Base-by-base conservation (phyloP, 1,140 invertebrate species). In the Apis dorsata region DNA sequence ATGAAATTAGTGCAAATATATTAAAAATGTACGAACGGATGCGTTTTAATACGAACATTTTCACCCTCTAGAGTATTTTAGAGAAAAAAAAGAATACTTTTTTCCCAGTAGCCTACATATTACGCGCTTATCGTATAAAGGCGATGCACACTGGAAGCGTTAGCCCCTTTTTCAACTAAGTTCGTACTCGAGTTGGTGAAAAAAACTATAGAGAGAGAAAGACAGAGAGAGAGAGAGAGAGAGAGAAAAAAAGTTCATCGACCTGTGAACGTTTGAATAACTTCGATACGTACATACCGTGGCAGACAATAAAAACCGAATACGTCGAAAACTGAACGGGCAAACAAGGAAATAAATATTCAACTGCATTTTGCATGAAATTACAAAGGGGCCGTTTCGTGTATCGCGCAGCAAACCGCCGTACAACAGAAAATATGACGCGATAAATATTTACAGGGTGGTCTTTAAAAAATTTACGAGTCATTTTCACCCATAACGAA, bases 341-440 rank as follows among this genome's bases (percentile, higher is more conserved):
- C 62, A 75, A 81, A 81, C 71, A 66, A 19, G 60, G 55, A 63
- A 74, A 75, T 66, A 65, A 81, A 81, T 74, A 74, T 75, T 75
- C 79, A 65, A 57, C 62, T 55, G 62, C n/a, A 17, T 81, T 81
- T 75, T 66, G 79, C 62, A 75, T 75, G 79, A 75, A 75, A 81
- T 81, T 81, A 81, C 62, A 53, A 73, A 60, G 28, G 34, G 59
- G 28, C 17, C 44, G 71, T 74, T 57, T 34, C 21, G 53, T 75
- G 71, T n/a, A 24, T 75, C 59, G 65, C 70, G 60, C 51, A 63
- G n/a, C 15, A 34, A 55, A 49, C 59, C 55, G 44, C 63, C 34
- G 24, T 81, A 75, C 24, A 81, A 81, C 63, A 53, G 51, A 69
- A 70, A 75, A 82, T 59, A 82, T 44, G 24, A 49, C 74, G 57